phyloP scores from a whole-genome alignment of 1,140 invertebrate species.

The Pseudomyrmex sp. region DNA sequence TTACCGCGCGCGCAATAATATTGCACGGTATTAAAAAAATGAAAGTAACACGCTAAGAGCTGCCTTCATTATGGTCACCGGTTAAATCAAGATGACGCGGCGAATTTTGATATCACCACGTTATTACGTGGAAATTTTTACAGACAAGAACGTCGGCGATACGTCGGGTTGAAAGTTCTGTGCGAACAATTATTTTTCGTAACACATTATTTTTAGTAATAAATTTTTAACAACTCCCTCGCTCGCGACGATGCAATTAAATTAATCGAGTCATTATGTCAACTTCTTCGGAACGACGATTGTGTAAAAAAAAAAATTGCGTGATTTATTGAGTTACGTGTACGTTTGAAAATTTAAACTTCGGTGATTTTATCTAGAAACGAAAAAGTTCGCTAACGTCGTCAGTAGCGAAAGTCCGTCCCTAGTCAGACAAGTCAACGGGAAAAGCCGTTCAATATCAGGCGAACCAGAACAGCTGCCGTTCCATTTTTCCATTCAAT shows the following conservation, averaged over 20 bases:
- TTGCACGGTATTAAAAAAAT: conserved; percentile 53
- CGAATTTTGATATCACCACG: conserved; percentile 67
- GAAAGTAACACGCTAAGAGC: conserved; percentile 2
- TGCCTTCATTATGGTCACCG: conserved; percentile 25
- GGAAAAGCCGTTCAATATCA: conserved; percentile 26
- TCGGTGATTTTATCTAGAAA: conserved; percentile 8
- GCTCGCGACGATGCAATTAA: not conserved
- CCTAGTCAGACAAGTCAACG: conserved; percentile 43
- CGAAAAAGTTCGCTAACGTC: conserved; percentile 6
- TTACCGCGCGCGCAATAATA: conserved; percentile 64
- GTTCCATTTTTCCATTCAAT: conserved; percentile 25
- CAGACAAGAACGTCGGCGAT: conserved; percentile 15
- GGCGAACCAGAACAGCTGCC: not conserved
- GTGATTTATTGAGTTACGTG: conserved; percentile 35
- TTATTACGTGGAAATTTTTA: conserved; percentile 50
- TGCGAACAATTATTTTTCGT: conserved; percentile 25
- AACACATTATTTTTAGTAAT: conserved; percentile 23
- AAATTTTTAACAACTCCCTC: not conserved
- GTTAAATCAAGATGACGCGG: conserved; percentile 36
- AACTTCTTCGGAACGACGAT: no score
- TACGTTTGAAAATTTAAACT: conserved; percentile 19
- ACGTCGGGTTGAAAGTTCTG: not conserved
- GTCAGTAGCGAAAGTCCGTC: conserved; percentile 51
- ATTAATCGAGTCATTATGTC: not conserved
- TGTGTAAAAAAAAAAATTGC: not conserved